These are phyloP conservation scores for Onychostoma macrolepis DNA, from an alignment of 2,113 vertebrate species.

Conservation along the genomic window DNA sequence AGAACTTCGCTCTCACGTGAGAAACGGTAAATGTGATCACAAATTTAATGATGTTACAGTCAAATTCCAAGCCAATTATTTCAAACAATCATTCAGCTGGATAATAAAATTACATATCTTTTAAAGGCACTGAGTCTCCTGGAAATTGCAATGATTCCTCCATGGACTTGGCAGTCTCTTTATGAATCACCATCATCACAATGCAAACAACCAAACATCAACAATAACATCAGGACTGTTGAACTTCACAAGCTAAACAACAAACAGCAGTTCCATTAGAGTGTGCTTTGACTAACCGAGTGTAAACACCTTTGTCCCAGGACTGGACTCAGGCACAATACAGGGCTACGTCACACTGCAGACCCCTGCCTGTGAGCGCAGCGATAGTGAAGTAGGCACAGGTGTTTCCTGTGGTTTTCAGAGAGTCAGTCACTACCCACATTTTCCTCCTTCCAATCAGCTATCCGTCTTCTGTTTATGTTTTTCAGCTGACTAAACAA, in stretches of 20 bases:
- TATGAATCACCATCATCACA: not conserved
- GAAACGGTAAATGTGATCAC: too few relatives aligned
- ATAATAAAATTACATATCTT: not conserved
- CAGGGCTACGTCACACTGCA: slow-evolving; percentile 62
- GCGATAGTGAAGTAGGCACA: slow-evolving; percentile 66
- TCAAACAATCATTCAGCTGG: too few relatives aligned
- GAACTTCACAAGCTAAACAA: slow-evolving; percentile 13
- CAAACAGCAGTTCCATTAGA: slow-evolving; percentile 46
- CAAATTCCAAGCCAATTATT: too few relatives aligned
- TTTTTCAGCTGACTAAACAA: slow-evolving; percentile 62
- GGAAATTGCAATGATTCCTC: not conserved
- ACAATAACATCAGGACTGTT: not conserved
- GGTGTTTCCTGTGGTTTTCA: slow-evolving; percentile 75
- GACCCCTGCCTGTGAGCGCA: slow-evolving; percentile 58
- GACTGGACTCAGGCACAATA: slow-evolving; percentile 69
- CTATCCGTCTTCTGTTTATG: slow-evolving; percentile 35
- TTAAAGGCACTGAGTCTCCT: not conserved
- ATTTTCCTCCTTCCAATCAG: slow-evolving; percentile 41
- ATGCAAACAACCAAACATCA: slow-evolving; percentile 14
- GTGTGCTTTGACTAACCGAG: slow-evolving; percentile 58
- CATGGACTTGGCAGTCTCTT: not conserved
- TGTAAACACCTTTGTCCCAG: slow-evolving; percentile 76
- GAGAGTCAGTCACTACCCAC: slow-evolving; percentile 33
- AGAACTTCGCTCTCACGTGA: not conserved
- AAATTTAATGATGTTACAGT: too few relatives aligned